phyloP scores from a whole-genome alignment of 2,797 vertebrate species.

The Coregonus suidteri region DNA sequence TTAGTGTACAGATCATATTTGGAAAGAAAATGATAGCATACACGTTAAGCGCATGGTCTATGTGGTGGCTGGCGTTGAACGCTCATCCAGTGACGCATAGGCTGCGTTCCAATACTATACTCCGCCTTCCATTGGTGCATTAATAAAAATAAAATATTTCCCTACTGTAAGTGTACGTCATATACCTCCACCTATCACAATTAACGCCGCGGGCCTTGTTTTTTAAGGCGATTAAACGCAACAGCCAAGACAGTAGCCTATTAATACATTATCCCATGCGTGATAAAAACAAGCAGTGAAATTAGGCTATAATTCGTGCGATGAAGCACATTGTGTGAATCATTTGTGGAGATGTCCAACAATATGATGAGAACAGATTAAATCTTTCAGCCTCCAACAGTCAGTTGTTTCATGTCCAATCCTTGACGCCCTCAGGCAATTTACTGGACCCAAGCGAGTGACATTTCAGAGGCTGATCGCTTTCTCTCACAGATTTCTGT shows the following conservation, averaged over 20 bases:
- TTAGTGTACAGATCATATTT: not conserved
- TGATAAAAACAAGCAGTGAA: no score
- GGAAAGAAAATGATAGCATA: not conserved
- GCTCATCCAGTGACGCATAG: not conserved
- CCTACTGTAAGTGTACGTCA: no score
- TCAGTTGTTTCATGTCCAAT: constrained; percentile 9
- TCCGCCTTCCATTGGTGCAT: not conserved
- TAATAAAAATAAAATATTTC: not conserved
- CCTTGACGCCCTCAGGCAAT: constrained; percentile 3
- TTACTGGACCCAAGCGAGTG: not conserved
- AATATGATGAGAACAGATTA: not conserved
- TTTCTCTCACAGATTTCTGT: constrained; percentile 7
- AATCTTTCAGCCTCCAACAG: not conserved
- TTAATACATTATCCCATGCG: no score
- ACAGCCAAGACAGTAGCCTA: no score
- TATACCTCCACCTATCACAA: no score
- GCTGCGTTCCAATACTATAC: not conserved
- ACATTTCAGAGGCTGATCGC: constrained; percentile 15
- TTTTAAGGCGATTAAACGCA: no score
- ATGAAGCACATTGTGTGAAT: not conserved
- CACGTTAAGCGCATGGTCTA: not conserved
- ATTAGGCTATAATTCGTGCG: not conserved
- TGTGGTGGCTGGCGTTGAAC: not conserved
- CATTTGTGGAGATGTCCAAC: not conserved
- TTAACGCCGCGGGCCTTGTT: no score